These are phyloP conservation scores for Parus major DNA, from an alignment of 2,113 vertebrate genomes.

Conservation along the genomic window DNA sequence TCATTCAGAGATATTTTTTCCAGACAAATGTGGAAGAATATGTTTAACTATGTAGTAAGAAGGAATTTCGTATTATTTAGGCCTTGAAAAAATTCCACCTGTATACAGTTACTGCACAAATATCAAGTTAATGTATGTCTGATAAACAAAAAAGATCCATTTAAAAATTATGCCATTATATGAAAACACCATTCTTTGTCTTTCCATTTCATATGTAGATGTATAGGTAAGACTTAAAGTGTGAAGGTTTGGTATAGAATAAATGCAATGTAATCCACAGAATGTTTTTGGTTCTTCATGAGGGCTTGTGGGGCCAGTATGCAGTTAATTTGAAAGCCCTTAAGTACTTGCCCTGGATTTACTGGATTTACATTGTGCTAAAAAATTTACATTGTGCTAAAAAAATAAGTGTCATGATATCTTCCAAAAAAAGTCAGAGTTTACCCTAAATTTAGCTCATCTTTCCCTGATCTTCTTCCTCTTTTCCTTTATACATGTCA, in stretches of 20 bases:
- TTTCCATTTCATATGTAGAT: background rate
- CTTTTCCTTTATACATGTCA: background rate
- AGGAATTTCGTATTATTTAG: background rate
- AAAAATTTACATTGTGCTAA: background rate
- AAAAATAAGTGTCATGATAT: background rate
- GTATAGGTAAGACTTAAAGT: background rate
- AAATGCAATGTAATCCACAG: background rate
- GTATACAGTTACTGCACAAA: background rate
- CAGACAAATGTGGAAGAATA: background rate
- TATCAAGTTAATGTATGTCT: background rate
- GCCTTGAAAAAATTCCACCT: background rate
- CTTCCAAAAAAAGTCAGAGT: background rate
- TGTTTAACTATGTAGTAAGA: background rate
- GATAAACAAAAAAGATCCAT: background rate
- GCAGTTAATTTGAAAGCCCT: background rate
- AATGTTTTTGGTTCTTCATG: background rate
- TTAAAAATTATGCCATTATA: background rate
- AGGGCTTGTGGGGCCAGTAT: background rate
- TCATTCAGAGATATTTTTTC: background rate
- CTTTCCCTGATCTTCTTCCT: background rate
- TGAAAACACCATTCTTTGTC: background rate
- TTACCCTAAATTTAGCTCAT: background rate
- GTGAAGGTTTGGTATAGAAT: background rate
- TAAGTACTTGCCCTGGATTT: background rate
- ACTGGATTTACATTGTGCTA: background rate